Conservation (phyloP, 1,140 invertebrate genomes). For the Scaptomyza montana region DNA sequence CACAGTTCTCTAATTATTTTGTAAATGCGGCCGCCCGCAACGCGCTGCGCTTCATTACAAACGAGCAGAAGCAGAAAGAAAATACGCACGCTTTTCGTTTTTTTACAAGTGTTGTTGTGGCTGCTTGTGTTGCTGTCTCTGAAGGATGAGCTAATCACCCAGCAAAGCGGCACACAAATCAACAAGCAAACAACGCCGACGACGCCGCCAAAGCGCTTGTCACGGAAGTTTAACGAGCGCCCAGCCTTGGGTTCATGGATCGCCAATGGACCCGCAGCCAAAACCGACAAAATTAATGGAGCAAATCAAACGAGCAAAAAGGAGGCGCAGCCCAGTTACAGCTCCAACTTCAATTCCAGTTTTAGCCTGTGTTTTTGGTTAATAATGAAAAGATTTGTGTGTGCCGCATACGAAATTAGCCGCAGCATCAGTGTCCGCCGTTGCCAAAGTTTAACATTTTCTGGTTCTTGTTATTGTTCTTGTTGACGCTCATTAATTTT, state of each 20-base stretch:
- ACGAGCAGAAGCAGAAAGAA: slow-evolving; percentile 7
- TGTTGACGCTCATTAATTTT: slow-evolving; percentile 66
- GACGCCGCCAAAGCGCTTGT: slow-evolving; percentile 37
- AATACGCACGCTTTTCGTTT: neutral
- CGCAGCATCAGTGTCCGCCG: slow-evolving; percentile 15
- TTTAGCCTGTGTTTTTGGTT: slow-evolving; percentile 37
- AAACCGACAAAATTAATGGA: slow-evolving; percentile 73
- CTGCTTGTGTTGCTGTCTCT: slow-evolving; percentile 32
- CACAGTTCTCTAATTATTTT: slow-evolving; percentile 65
- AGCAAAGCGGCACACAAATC: slow-evolving; percentile 77
- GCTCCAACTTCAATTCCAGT: slow-evolving; percentile 17
- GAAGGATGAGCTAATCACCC: slow-evolving; percentile 79
- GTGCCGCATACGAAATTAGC: slow-evolving; percentile 73
- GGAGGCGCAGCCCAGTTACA: slow-evolving; percentile 28
- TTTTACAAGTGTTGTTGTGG: neutral
- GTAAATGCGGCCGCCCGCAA: slow-evolving; percentile 55
- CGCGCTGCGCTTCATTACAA: slow-evolving; percentile 63
- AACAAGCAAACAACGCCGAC: slow-evolving; percentile 49
- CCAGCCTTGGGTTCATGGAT: neutral
- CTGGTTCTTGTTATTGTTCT: slow-evolving; percentile 8
- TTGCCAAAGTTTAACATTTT: slow-evolving; percentile 34
- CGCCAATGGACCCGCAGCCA: slow-evolving; percentile 19
- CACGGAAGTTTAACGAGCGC: slow-evolving; percentile 61
- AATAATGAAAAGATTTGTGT: slow-evolving; percentile 79
- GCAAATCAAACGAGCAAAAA: slow-evolving; percentile 70